These are phyloP conservation scores for Esperia sulphurella DNA, from an alignment of 2,888 invertebrate species.

Conservation along the genomic window DNA sequence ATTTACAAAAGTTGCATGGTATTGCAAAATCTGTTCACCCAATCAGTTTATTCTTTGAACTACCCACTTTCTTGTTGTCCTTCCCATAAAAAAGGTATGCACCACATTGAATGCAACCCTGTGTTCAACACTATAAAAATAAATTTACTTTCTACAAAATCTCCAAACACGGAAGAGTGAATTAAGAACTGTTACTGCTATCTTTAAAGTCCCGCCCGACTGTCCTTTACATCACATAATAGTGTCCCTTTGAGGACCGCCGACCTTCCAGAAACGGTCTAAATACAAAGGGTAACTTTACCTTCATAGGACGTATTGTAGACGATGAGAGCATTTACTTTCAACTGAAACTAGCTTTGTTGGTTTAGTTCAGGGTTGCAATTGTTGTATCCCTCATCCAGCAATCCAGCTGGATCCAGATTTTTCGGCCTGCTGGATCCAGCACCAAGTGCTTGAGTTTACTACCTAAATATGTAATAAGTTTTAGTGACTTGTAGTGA, in stretches of 20 bases:
- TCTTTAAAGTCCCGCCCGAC: slow-evolving; percentile 20
- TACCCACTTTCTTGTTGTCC: no score
- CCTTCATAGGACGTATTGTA: slow-evolving; percentile 6
- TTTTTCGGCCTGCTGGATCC: no score
- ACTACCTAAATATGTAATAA: no score
- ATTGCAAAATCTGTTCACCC: no score
- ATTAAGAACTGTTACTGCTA: slow-evolving; percentile 26
- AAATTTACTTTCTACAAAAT: not conserved
- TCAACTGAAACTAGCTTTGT: no score
- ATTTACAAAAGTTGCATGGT: no score
- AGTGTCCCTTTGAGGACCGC: slow-evolving; percentile 30
- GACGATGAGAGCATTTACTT: not conserved
- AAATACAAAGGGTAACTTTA: slow-evolving; percentile 13
- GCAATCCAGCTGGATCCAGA: no score
- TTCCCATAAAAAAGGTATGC: not conserved
- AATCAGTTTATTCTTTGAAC: no score
- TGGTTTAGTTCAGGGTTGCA: no score
- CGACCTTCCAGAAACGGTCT: slow-evolving; percentile 24
- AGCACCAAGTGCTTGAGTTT: no score
- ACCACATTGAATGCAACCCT: not conserved
- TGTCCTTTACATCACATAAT: slow-evolving; percentile 23
- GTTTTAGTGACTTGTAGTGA: no score
- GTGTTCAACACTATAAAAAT: not conserved
- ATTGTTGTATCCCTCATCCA: no score
- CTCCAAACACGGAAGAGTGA: slow-evolving; percentile 23